Base-by-base conservation (phyloP, 2,113 vertebrate genomes). In the Conger conger region DNA sequence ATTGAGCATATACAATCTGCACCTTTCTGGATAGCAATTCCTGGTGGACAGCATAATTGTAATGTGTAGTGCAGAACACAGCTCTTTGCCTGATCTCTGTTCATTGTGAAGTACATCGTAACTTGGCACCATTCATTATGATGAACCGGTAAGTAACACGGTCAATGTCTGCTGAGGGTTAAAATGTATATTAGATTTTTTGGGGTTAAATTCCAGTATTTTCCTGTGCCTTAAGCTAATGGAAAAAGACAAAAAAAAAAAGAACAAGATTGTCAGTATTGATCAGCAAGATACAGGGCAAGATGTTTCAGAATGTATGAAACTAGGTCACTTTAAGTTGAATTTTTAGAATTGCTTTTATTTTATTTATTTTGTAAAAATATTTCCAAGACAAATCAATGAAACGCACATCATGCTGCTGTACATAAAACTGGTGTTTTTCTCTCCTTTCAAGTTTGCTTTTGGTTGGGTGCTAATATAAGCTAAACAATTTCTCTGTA, bases 201-300 rank as follows among this genome's bases (percentile, higher is more conserved):
- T n/a, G n/a, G n/a, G 37, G 68, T 45, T 45, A 81, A 60, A 40
- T 73, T 73, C 68, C 91, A 90, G 90, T 90, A 91, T 91, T 91
- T 91, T 91, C 89, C 94, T 94, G 94, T 95, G 94, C 94, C 94
- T 95, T 95, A 95, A 92, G 94, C 93, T 92, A 94, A 90, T 38
- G 93, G 92, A 93, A 94, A 94, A 92, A 91, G 93, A 93, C 92
- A 94, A 89, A 90, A 93, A 90, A 93, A 92, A 89, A 87, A 91
- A 91, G 92, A 93, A 91, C 93, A 91, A 91, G 54, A 45, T 20
- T 35, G 38, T 42, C 54, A 73, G n/a, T 76, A 38, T 85, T 73
- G 33, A 73, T 20, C 63, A 78, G 53, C 37, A 85, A 76, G 79
- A 80, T 81, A 38, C 60, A 40, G 54, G 79, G 40, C 38, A 80